Percentiles rank a stretch among this genome's conserved stretches.
phyloP scores from a whole-genome alignment of 2,797 vertebrate species.

The Eremophila alpestris region DNA sequence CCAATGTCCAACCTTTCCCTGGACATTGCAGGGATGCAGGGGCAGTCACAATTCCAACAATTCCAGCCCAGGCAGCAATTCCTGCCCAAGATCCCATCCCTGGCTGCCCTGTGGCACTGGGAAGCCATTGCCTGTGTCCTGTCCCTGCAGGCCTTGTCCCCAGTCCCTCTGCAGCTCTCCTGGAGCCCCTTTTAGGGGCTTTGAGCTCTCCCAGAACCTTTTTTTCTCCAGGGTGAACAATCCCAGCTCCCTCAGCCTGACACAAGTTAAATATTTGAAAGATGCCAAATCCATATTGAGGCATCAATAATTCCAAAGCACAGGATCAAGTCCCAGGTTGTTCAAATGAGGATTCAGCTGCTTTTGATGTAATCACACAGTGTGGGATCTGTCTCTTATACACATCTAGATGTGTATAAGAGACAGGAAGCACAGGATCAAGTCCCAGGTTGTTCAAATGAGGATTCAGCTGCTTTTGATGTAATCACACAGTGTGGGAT shows the following conservation, averaged over 20 bases:
- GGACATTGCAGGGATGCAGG: neutral
- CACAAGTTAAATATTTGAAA: neutral
- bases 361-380: neutral
- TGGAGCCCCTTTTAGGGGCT: neutral
- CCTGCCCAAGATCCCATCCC: neutral
- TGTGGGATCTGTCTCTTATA: no score
- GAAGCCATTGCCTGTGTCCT: neutral
- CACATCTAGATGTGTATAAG: no score
- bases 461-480: neutral
- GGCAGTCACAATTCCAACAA: no score
- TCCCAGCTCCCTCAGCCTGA: neutral
- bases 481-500: neutral
- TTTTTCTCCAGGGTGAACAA: neutral
- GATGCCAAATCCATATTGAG: neutral
- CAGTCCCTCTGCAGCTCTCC: neutral
- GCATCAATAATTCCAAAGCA: neutral
- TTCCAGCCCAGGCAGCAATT: neutral
- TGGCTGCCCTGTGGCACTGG: accelerated
- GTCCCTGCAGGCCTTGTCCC: neutral
- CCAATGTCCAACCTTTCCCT: neutral
- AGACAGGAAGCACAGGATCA: neutral
- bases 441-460: neutral
- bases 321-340: neutral
- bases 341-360: neutral
- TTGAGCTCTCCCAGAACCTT: neutral